These are phyloP conservation scores for Schizaphis graminum DNA, from an alignment of 2,888 invertebrate genomes.

Conservation along the genomic window DNA sequence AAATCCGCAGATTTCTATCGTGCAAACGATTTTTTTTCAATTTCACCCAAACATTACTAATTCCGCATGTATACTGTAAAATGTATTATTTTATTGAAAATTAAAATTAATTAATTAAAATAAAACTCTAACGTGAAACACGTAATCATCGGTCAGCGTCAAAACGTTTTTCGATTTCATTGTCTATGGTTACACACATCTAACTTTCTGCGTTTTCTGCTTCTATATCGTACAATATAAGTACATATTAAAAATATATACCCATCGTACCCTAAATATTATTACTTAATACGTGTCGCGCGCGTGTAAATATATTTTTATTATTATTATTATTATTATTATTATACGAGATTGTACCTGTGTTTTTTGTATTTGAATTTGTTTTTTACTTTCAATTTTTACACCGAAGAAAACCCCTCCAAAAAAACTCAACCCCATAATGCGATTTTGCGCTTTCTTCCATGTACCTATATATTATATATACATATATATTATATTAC, in stretches of 20 bases:
- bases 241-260: background rate
- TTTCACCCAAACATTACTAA: no score
- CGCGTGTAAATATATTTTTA: background rate
- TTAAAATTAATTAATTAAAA: no score
- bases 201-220: background rate
- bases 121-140: background rate
- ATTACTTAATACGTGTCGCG: background rate
- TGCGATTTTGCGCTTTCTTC: background rate
- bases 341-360: background rate
- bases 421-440: background rate
- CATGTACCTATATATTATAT: no score
- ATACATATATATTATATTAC: background rate
- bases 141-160: background rate
- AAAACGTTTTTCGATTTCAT: background rate
- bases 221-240: background rate
- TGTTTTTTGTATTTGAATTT: conserved; percentile 6
- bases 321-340: background rate
- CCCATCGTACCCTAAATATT: background rate
- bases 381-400: background rate
- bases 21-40: no score
- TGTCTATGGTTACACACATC: background rate
- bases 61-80: background rate
- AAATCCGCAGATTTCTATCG: no score
- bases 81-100: no score
- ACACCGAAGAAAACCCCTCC: background rate